Conservation (phyloP, 2,113 vertebrate genomes). For the Calyptomena viridis region DNA sequence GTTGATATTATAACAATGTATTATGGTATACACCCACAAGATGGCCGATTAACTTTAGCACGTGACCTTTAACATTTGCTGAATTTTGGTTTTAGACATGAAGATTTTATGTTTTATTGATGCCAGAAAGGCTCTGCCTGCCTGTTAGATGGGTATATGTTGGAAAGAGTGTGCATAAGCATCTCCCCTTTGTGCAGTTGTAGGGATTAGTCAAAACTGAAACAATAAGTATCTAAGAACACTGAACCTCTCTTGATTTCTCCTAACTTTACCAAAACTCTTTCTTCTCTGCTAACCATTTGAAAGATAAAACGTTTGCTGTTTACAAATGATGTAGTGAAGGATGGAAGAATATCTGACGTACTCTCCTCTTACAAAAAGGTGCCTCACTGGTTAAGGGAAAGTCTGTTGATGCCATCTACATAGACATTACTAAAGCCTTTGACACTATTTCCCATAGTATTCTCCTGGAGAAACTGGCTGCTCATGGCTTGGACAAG, state of each 20-base stretch:
- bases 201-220: background rate
- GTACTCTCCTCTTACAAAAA: background rate
- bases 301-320: background rate
- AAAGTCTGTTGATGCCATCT: background rate
- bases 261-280: background rate
- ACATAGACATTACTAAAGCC: background rate
- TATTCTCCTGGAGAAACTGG: background rate
- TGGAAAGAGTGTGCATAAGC: background rate
- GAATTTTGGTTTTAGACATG: background rate
- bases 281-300: background rate
- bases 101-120: background rate
- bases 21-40: slow-evolving; percentile 30
- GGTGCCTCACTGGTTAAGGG: background rate
- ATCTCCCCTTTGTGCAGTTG: background rate
- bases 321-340: background rate
- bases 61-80: background rate
- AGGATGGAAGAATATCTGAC: background rate
- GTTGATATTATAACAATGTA: background rate
- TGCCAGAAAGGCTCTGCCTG: background rate
- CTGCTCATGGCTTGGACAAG: background rate
- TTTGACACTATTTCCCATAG: background rate
- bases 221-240: background rate
- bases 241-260: background rate
- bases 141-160: background rate
- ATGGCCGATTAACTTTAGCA: slow-evolving; percentile 54